phyloP scores from a whole-genome alignment of 2,888 invertebrate species.

The Lapara coniferarum region DNA sequence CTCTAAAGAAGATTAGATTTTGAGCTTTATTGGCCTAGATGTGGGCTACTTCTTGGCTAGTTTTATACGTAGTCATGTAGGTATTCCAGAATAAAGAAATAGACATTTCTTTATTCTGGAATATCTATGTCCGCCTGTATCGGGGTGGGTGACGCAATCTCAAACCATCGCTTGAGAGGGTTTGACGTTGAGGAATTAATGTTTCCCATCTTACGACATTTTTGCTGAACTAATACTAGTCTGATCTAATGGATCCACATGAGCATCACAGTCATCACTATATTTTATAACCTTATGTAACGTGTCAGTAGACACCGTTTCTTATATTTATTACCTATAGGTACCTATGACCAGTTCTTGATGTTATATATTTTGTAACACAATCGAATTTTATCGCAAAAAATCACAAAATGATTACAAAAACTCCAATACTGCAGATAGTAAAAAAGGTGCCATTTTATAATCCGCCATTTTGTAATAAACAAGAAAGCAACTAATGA shows the following conservation, averaged over 20 bases:
- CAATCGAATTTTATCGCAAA: neutral
- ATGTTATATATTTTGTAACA: neutral
- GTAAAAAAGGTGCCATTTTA: slow-evolving; percentile 6
- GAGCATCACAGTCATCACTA: neutral
- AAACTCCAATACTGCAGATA: neutral
- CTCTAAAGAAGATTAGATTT: too few species aligned
- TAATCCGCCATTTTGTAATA: slow-evolving; percentile 16
- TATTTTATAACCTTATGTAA: too few species aligned
- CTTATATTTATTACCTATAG: too few species aligned
- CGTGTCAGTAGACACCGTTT: too few species aligned
- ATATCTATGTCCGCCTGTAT: neutral
- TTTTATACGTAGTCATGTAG: too few species aligned
- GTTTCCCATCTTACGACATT: slow-evolving; percentile 16
- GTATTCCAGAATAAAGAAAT: too few species aligned
- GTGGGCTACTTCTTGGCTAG: too few species aligned
- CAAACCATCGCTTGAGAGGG: slow-evolving; percentile 8
- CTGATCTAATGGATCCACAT: neutral
- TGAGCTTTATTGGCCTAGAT: too few species aligned
- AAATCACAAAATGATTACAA: neutral
- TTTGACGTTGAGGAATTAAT: slow-evolving; percentile 24
- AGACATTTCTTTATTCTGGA: too few species aligned
- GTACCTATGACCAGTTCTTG: neutral
- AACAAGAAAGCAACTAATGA: slow-evolving; percentile 18
- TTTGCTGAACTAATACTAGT: slow-evolving; percentile 9
- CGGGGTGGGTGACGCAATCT: neutral